Evolutionary conservation across 1,140 invertebrate species (phyloP).

Genomic region (Lucilia cuprina): DNA sequence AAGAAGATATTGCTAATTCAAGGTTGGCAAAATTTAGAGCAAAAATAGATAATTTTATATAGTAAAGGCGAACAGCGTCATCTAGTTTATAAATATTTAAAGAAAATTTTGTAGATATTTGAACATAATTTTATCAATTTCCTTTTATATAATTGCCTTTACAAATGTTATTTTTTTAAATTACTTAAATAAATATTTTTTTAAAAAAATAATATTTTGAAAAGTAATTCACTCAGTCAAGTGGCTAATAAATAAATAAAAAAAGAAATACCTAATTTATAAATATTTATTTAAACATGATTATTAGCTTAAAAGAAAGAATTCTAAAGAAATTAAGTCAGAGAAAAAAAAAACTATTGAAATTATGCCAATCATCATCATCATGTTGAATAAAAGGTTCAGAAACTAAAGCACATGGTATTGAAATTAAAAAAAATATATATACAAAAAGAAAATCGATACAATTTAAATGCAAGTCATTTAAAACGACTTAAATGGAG

Average conservation of each 20-base stretch:
- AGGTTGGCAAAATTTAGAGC: too few species aligned
- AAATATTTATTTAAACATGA: background rate
- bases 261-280: background rate
- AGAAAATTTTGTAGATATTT: too few species aligned
- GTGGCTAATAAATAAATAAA: background rate
- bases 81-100: too few species aligned
- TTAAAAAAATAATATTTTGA: background rate
- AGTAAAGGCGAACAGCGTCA: too few species aligned
- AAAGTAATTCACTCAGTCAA: background rate
- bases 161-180: background rate
- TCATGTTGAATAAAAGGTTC: background rate
- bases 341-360: background rate
- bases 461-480: constrained; percentile 22
- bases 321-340: background rate
- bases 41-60: too few species aligned
- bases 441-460: background rate
- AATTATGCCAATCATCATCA: constrained; percentile 29
- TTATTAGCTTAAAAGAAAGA: background rate
- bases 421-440: background rate
- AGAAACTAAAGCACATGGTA: constrained; percentile 5
- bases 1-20: too few species aligned
- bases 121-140: background rate
- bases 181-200: background rate
- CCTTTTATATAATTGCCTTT: background rate
- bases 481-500: too few species aligned